Evolutionary conservation across 1,140 invertebrate genomes (phyloP).

Genomic region (Drosophila parvula): DNA sequence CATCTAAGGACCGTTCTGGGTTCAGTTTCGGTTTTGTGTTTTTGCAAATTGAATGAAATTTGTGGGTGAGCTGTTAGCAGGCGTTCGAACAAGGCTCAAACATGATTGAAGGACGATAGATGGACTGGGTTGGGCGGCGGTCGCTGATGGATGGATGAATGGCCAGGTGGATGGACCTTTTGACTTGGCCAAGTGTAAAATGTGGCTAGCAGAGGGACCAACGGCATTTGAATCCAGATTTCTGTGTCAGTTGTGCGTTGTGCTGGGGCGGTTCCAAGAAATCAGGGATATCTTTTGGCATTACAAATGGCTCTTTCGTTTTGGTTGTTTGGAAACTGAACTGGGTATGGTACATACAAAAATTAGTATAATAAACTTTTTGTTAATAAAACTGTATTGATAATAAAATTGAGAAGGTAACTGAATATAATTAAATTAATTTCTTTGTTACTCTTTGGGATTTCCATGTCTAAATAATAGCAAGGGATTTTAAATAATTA

Average conservation of each 20-base stretch:
- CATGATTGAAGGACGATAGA: conserved; percentile 48
- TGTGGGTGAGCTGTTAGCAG: conserved; percentile 45
- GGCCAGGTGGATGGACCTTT: conserved; percentile 19
- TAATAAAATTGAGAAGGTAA: too few relatives aligned
- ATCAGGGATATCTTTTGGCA: neutral
- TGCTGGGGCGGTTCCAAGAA: neutral
- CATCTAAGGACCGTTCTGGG: conserved; percentile 3
- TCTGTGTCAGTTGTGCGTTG: neutral
- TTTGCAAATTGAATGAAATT: conserved; percentile 75
- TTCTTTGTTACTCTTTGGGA: too few relatives aligned
- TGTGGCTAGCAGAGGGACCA: conserved; percentile 10
- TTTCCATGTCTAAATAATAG: too few relatives aligned
- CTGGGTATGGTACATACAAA: too few relatives aligned
- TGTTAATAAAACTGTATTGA: too few relatives aligned
- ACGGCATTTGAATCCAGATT: conserved; percentile 17
- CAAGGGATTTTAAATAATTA: too few relatives aligned
- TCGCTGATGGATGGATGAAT: conserved; percentile 14
- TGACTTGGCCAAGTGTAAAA: conserved; percentile 21
- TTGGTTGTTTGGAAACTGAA: neutral
- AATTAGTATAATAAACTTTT: too few relatives aligned
- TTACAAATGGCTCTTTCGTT: neutral
- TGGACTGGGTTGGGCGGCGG: neutral
- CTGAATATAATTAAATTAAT: too few relatives aligned
- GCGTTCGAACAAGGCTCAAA: conserved; percentile 45
- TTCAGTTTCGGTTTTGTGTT: conserved; percentile 44